Evolutionary conservation across 2,888 invertebrate genomes (phyloP).

Genomic region (Augiades crinisus): DNA sequence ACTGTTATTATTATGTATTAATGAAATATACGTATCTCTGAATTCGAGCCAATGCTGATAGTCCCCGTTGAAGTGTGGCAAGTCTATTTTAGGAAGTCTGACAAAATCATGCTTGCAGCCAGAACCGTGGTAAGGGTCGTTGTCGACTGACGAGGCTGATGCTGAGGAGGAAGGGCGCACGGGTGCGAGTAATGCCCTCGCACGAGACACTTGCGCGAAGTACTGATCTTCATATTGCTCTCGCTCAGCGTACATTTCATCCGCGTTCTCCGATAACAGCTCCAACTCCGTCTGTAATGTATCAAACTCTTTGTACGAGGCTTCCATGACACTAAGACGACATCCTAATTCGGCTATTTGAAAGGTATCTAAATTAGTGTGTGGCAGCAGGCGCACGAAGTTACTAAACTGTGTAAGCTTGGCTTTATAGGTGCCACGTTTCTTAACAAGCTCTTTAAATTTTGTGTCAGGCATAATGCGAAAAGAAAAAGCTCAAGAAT

Average conservation of each 20-base stretch:
- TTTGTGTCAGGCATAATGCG: slow-evolving; percentile 3
- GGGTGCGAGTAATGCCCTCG: slow-evolving; percentile 1
- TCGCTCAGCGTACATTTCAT: slow-evolving; percentile 19
- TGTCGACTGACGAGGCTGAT: neutral
- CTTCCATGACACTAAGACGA: slow-evolving; percentile 13
- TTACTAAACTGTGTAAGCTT: slow-evolving; percentile 11
- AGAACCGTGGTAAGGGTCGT: slow-evolving; percentile 1
- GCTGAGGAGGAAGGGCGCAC: neutral
- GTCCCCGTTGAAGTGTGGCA: slow-evolving; percentile 20
- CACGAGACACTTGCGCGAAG: slow-evolving; percentile 8
- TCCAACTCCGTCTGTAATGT: slow-evolving; percentile 25
- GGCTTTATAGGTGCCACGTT: slow-evolving; percentile 15
- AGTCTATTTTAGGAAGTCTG: slow-evolving; percentile 15
- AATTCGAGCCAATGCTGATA: slow-evolving; percentile 31
- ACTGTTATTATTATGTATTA: slow-evolving; percentile 24
- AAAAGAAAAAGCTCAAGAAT: neutral
- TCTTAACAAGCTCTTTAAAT: slow-evolving; percentile 7
- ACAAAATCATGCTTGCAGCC: slow-evolving; percentile 20
- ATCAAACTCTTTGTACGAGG: slow-evolving; percentile 15
- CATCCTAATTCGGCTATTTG: slow-evolving; percentile 18
- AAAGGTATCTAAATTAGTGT: slow-evolving; percentile 1
- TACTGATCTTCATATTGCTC: slow-evolving; percentile 21
- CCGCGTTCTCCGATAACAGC: slow-evolving; percentile 19
- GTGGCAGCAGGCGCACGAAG: neutral
- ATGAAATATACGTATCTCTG: slow-evolving; percentile 25